Conservation (phyloP, 37 sponge, comb jelly and placozoan species). For the Aphrocallistes beatrix region DNA sequence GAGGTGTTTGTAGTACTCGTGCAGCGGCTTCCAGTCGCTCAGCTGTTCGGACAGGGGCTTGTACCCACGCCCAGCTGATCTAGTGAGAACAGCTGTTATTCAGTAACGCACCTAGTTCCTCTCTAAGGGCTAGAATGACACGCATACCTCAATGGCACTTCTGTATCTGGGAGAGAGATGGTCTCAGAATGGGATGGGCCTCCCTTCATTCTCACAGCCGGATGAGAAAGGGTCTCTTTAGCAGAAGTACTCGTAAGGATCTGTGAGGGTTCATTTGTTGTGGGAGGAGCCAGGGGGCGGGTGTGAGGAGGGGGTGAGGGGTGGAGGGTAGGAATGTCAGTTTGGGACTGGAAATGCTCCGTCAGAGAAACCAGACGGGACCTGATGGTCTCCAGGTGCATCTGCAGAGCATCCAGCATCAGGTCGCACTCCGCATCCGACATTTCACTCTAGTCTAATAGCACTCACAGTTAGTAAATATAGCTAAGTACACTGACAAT, state of each 20-base stretch:
- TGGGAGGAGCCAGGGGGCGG: background rate
- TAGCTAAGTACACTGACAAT: background rate
- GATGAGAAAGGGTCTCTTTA: background rate
- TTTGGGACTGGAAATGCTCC: background rate
- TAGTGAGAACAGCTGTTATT: background rate
- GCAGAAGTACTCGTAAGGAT: background rate
- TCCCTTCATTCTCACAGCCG: background rate
- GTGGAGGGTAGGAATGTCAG: background rate
- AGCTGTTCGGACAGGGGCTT: background rate
- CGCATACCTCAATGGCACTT: too few species aligned
- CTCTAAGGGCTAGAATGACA: too few species aligned
- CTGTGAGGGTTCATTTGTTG: too few species aligned
- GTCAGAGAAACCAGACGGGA: background rate
- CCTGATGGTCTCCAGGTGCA: conserved; percentile 9
- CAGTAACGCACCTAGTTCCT: background rate
- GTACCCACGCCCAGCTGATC: background rate
- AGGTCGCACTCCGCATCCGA: background rate
- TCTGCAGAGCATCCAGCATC: background rate
- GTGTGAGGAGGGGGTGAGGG: background rate
- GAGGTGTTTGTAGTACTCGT: background rate
- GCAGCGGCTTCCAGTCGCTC: background rate
- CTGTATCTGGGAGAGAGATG: background rate
- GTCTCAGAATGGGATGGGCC: background rate
- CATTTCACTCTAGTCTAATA: background rate
- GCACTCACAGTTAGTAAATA: background rate